Evolutionary conservation across 2,797 vertebrate genomes (phyloP), one percentile per base, ranked within the genome.

Genomic region (Masticophis lateralis): DNA sequence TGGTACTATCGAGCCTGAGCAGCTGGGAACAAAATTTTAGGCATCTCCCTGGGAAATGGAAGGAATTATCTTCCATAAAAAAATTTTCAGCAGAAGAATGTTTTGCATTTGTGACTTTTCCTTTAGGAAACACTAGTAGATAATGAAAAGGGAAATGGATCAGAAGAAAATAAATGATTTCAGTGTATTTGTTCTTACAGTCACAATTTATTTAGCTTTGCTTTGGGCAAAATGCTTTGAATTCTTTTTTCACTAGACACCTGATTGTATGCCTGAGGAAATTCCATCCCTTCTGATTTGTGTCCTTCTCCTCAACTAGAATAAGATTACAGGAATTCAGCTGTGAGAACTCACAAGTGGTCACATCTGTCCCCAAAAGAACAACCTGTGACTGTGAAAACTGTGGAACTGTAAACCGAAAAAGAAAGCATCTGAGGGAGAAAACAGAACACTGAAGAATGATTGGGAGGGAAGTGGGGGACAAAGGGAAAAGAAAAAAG

Each of bases 1-100:
- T 88, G 93, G 87, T 95, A 87, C 74, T 94, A 79, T 92, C 96
- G 94, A 96, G 92, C 74, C 88, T 94, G 92, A 96, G 91, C 95
- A 95, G 90, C 86, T 91, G 94, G 89, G 79, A 74, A 93, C 93
- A 93, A 74, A n/a, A 1, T 89, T 86, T 95, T 56, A 87, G 53
- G 95, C 90, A 96, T 95, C 69, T 1, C 95, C 87, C 92, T 0
- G 94, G 94, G 94, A 88, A 69, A 56, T 89, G 87, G 92, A 74
- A 57, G 93, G 94, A 96, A 97, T 96, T 90, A 92, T 91, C 79
- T 96, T 16, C 55, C 51, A 92, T 94, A 16, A 5, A 1, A 57
- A 16, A 5, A 2, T 6, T 6, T 59, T 59, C 57, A 59, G 57
- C 95, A 96, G 88, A 94, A 92, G 43, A 56, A 96, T 95, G 28